These are phyloP conservation scores for Scylla paramamosain DNA, from an alignment of 1,140 invertebrate genomes.

Conservation along the genomic window DNA sequence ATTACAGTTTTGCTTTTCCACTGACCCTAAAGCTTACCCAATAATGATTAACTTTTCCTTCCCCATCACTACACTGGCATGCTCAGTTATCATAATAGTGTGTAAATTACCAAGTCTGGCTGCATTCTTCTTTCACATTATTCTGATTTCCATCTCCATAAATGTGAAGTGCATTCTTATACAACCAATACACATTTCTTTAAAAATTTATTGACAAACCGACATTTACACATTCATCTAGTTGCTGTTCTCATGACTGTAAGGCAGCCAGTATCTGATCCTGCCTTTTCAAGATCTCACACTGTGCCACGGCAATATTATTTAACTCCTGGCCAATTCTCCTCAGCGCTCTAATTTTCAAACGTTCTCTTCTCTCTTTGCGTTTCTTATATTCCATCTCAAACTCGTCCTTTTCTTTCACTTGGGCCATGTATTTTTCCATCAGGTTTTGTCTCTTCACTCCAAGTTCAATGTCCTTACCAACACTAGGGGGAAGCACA, in stretches of 20 bases:
- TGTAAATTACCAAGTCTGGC: too few relatives aligned
- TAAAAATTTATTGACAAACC: too few relatives aligned
- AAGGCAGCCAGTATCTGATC: slow-evolving; percentile 58
- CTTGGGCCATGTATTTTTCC: slow-evolving; percentile 54
- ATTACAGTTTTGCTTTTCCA: too few relatives aligned
- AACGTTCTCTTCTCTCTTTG: slow-evolving; percentile 63
- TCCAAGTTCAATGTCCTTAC: slow-evolving; percentile 47
- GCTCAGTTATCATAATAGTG: too few relatives aligned
- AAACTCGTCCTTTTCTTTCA: slow-evolving; percentile 38
- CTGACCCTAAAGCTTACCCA: too few relatives aligned
- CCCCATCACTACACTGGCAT: too few relatives aligned
- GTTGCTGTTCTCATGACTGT: background rate
- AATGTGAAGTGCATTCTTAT: too few relatives aligned
- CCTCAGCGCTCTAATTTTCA: slow-evolving; percentile 47
- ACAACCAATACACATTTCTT: too few relatives aligned
- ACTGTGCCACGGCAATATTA: slow-evolving; percentile 58
- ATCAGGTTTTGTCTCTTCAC: slow-evolving; percentile 46
- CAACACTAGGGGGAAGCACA: slow-evolving; percentile 16
- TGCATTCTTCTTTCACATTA: too few relatives aligned
- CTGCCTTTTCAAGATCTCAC: slow-evolving; percentile 62
- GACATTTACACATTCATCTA: too few relatives aligned
- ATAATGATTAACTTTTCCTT: too few relatives aligned
- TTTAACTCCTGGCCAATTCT: slow-evolving; percentile 62
- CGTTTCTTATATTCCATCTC: slow-evolving; percentile 55
- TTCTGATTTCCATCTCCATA: too few relatives aligned